Percentiles rank a stretch among this genome's conserved stretches.
phyloP scores from a whole-genome alignment of 2,888 invertebrate species.

The Ceratothoa steindachneri region DNA sequence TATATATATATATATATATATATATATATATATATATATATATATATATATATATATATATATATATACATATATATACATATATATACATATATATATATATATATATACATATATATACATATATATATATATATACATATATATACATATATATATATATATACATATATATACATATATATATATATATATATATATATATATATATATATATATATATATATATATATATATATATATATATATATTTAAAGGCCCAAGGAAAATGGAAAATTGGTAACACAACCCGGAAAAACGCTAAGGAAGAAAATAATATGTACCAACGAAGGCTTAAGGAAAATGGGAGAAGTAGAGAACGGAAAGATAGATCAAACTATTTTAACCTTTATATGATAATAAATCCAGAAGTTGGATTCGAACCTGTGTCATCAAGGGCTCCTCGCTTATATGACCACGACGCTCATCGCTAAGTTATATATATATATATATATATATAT shows the following conservation, averaged over 20 bases:
- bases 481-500: background rate
- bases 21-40: conserved; percentile 15
- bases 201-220: background rate
- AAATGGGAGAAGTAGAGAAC: too few relatives aligned
- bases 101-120: conserved; percentile 15
- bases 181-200: background rate
- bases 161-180: background rate
- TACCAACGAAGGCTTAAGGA: too few relatives aligned
- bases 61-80: conserved; percentile 15
- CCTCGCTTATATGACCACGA: too few relatives aligned
- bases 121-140: background rate
- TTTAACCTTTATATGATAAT: too few relatives aligned
- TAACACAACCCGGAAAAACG: too few relatives aligned
- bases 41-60: conserved; percentile 15
- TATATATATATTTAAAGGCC: background rate
- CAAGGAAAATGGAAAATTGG: too few relatives aligned
- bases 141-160: conserved; percentile 5
- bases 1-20: conserved; percentile 17
- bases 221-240: background rate
- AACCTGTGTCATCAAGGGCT: too few relatives aligned
- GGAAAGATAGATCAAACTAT: too few relatives aligned
- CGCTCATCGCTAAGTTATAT: too few relatives aligned
- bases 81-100: conserved; percentile 15
- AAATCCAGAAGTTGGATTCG: too few relatives aligned
- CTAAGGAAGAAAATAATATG: too few relatives aligned